A percentile compares a stretch with the other conserved stretches of the same genome.
phyloP scores from a whole-genome alignment of 2,888 invertebrate species.

The Leucophenga montana region DNA sequence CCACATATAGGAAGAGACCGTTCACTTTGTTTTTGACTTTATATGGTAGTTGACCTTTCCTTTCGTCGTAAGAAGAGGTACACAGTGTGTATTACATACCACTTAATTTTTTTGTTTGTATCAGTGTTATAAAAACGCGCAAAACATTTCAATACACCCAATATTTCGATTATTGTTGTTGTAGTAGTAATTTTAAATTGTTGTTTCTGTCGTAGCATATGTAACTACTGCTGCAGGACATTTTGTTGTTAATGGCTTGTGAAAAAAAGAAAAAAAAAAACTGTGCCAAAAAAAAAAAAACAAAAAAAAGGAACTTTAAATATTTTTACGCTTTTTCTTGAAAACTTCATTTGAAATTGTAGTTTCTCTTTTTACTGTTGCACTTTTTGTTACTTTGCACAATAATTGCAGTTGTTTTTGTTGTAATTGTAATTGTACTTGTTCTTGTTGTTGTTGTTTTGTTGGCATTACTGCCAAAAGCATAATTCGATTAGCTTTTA shows the following conservation, averaged over 20 bases:
- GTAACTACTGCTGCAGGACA: slow-evolving; percentile 55
- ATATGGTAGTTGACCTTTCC: too few relatives aligned
- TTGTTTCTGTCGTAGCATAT: slow-evolving; percentile 55
- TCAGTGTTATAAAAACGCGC: too few relatives aligned
- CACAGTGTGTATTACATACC: too few relatives aligned
- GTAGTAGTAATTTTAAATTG: slow-evolving; percentile 34
- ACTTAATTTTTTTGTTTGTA: too few relatives aligned
- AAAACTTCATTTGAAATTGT: not conserved
- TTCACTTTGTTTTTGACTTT: too few relatives aligned
- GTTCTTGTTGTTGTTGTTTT: not conserved
- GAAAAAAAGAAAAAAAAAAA: slow-evolving; percentile 40
- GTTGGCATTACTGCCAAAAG: slow-evolving; percentile 45
- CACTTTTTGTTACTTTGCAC: not conserved
- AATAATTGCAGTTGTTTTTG: not conserved
- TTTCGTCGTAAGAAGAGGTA: too few relatives aligned
- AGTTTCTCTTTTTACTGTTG: not conserved
- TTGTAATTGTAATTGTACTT: not conserved
- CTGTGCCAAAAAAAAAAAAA: not conserved
- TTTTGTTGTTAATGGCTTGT: slow-evolving; percentile 66
- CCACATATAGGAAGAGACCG: too few relatives aligned
- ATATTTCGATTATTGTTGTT: slow-evolving; percentile 18
- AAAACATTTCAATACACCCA: too few relatives aligned
- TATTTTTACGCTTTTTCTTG: not conserved
- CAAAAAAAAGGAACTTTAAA: not conserved
- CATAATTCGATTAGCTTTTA: slow-evolving; percentile 64